Conservation (phyloP, 53 echinoderm and acorn worm species). For the Hippasteria phrygiana region DNA sequence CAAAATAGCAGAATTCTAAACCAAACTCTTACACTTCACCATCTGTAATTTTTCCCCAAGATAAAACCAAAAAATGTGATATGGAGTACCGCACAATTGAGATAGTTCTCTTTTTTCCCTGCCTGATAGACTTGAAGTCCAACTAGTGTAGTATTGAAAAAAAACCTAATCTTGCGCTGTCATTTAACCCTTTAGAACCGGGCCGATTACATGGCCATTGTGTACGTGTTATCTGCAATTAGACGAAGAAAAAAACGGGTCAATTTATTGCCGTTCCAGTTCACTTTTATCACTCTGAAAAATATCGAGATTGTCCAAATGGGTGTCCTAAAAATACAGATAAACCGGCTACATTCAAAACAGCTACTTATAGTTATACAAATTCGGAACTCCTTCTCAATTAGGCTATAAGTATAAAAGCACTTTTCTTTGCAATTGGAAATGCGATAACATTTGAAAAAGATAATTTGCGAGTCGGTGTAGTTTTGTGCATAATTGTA, state of each 20-base stretch:
- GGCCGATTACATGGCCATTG: not conserved
- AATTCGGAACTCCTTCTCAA: not conserved
- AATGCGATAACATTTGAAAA: not conserved
- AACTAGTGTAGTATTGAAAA: not conserved
- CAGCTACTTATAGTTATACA: not conserved
- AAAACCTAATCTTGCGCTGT: not conserved
- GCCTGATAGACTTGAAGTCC: not conserved
- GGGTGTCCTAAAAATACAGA: not conserved
- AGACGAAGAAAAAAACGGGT: not conserved
- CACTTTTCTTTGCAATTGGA: not conserved
- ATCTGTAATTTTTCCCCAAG: conserved; percentile 9
- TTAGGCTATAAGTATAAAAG: not conserved
- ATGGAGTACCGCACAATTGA: not conserved
- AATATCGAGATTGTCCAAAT: not conserved
- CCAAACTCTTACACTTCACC: not conserved
- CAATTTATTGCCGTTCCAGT: not conserved
- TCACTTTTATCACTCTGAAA: not conserved
- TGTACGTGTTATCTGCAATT: not conserved
- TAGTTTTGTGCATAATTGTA: not conserved
- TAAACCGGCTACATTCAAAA: not conserved
- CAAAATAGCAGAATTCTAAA: not conserved
- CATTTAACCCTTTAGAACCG: not conserved
- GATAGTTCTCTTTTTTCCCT: not conserved
- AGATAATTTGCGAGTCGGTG: too few species aligned
- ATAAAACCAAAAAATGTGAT: not conserved